Evolutionary conservation across 2,797 vertebrate species (phyloP), one percentile per base, ranked within the genome.

Genomic region (Protonibea diacanthus): DNA sequence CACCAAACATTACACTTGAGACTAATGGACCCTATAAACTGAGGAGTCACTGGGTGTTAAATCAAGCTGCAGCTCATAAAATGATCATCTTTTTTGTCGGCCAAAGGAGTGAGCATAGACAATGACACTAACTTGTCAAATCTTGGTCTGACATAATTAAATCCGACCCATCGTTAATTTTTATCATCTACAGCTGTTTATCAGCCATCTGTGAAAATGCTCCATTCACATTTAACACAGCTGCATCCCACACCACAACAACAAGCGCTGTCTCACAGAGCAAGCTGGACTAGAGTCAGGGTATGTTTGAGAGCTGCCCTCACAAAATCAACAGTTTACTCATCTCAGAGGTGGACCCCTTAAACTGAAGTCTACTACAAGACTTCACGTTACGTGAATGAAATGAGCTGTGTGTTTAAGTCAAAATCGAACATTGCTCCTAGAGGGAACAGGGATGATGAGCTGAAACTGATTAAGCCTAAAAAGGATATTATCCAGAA

Each of bases 121-220:
- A 59, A 42, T 2, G 0, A 27, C 47, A 45, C 15, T 3, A 12
- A 29, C 29, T 18, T 42, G 13, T 48, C 6, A 29, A 17, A 25
- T 11, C 1, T 25, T 15, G 3, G 27, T 58, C 64, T 48, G 55
- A 21, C 9, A 59, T 42, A 59, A 57, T n/a, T 52, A 61, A 9
- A 71, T 42, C 14, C 23, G 58, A 64, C 5, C 15, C 14, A 47
- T 60, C 17, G 33, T 59, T 58, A 9, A 49, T 23, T 12, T 12
- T 33, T 40, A 69, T 51, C 29, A 21, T 25, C 33, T 56, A 47
- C 44, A 53, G 57, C 56, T 11, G 40, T 69, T 64, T 14, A 47
- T 52, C 67, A 40, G 25, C 11, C 14, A 9, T n/a, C 14, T 62
- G 20, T 40, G 7, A 25, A 27, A 47, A 57, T 27, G 17, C 66